These are phyloP conservation scores for Aphidius colemani DNA, from an alignment of 2,888 invertebrate species.

Conservation along the genomic window DNA sequence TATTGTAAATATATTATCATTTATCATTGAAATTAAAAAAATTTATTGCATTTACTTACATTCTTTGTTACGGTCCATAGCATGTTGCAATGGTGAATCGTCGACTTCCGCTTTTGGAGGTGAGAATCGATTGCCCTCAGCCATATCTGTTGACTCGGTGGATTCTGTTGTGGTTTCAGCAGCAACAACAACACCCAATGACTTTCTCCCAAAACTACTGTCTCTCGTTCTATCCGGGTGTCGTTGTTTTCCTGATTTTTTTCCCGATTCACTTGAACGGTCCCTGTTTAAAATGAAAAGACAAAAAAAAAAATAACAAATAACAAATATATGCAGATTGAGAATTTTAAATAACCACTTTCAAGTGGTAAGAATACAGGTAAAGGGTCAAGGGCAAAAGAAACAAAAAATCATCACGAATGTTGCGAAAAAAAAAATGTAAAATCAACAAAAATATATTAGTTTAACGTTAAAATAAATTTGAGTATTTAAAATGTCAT, in stretches of 20 bases:
- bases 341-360: no score
- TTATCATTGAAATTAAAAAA: conserved; percentile 3
- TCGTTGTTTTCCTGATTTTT: conserved; percentile 45
- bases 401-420: background rate
- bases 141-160: conserved; percentile 48
- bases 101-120: conserved; percentile 93
- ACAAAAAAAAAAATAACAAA: no score
- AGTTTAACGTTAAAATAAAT: no score
- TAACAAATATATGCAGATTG: no score
- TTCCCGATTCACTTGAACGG: conserved; percentile 34
- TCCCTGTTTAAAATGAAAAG: background rate
- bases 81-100: conserved; percentile 88
- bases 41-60: conserved; percentile 71
- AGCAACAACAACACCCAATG: conserved; percentile 42
- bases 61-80: conserved; percentile 97
- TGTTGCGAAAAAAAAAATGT: background rate
- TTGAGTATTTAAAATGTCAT: no score
- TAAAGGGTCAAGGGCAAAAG: no score
- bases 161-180: conserved; percentile 38
- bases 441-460: background rate
- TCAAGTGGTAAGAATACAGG: no score
- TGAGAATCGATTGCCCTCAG: conserved; percentile 68
- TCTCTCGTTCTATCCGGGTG: conserved; percentile 47
- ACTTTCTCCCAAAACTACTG: conserved; percentile 43
- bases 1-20: background rate